Conservation (phyloP, 2,113 vertebrate genomes). For the Sturnus vulgaris region DNA sequence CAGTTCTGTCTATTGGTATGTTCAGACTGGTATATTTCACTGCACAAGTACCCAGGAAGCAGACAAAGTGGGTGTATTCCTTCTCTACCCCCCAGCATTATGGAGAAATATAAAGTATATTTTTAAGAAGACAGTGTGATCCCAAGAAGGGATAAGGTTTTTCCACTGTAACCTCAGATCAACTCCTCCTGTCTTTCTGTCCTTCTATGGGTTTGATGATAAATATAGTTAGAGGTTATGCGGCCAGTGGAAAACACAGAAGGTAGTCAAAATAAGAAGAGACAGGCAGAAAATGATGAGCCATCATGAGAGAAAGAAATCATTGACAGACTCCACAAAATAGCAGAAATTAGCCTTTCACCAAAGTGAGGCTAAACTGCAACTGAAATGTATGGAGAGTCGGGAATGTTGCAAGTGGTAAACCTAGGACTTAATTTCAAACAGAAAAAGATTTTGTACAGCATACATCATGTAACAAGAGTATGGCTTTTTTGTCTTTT, state of each 20-base stretch:
- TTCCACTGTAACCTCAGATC: background rate
- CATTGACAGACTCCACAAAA: background rate
- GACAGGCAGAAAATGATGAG: background rate
- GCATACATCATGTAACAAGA: background rate
- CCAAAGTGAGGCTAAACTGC: background rate
- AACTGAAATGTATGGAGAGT: background rate
- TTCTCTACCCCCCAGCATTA: background rate
- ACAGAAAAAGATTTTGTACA: background rate
- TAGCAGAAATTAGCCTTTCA: background rate
- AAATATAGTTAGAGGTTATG: background rate
- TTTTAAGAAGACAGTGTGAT: background rate
- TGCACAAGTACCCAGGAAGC: background rate
- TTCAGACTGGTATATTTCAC: background rate
- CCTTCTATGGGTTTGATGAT: background rate
- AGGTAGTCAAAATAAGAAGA: background rate
- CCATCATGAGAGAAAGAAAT: background rate
- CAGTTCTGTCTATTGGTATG: background rate
- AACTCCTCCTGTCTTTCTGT: background rate
- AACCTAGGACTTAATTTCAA: background rate
- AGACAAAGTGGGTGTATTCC: background rate
- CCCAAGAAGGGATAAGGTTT: background rate
- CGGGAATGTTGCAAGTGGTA: background rate
- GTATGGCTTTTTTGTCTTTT: background rate
- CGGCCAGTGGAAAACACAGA: background rate
- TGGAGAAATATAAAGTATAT: background rate